Conservation (phyloP, 1,140 invertebrate species). For the Bombus fervidus region DNA sequence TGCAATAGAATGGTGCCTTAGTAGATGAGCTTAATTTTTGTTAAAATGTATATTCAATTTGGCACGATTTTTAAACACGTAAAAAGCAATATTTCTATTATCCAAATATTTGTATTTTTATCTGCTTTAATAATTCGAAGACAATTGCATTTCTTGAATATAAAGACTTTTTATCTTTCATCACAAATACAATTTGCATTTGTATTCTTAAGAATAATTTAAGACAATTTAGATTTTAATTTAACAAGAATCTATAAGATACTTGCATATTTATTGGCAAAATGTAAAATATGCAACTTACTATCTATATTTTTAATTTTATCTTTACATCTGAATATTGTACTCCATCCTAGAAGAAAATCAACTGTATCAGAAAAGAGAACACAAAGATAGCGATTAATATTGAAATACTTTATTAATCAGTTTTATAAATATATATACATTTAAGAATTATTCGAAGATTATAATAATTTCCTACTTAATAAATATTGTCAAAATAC, state of each 20-base stretch:
- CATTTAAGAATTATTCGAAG: background rate
- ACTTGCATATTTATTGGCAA: constrained; percentile 23
- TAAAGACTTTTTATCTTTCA: background rate
- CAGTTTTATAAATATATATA: constrained; percentile 14
- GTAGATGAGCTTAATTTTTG: no score
- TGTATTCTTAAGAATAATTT: constrained; percentile 2
- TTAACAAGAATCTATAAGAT: background rate
- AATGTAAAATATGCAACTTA: background rate
- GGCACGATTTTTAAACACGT: no score
- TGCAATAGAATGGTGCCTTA: no score
- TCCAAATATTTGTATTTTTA: no score
- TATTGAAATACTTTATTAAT: background rate
- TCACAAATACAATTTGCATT: background rate
- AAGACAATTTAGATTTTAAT: constrained; percentile 6
- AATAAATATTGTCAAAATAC: constrained; percentile 14
- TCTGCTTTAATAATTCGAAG: background rate
- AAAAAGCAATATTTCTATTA: no score
- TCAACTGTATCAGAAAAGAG: background rate
- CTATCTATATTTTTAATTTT: background rate
- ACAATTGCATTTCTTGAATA: background rate
- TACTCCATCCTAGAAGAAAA: background rate
- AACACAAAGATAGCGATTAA: background rate
- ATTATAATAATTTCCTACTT: constrained; percentile 7
- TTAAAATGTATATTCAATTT: no score
- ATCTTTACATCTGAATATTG: background rate